phyloP scores from a whole-genome alignment of 2,113 vertebrate species.

The Rhynchomys soricoides region DNA sequence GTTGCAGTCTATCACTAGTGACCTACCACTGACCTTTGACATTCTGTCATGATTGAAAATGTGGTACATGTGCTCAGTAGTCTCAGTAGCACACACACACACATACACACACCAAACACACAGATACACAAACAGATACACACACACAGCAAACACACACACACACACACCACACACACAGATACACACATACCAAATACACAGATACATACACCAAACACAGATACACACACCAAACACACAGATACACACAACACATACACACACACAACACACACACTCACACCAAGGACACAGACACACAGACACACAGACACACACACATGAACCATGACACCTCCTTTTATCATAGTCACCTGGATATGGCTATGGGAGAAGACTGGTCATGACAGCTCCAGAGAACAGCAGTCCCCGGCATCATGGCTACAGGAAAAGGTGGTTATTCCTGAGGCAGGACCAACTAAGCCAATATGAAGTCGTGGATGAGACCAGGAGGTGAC shows the following conservation, averaged over 20 bases:
- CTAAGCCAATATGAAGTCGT: background rate
- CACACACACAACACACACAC: too few species aligned
- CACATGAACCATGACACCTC: too few species aligned
- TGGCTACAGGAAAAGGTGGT: background rate
- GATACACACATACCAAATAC: too few species aligned
- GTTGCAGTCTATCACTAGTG: background rate
- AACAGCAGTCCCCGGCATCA: rapidly evolving
- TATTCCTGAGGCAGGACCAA: background rate
- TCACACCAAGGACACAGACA: background rate
- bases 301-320: background rate
- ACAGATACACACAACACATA: background rate
- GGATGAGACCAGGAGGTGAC: too few species aligned
- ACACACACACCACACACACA: background rate
- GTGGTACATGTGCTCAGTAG: background rate
- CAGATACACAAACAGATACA: background rate
- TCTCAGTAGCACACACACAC: background rate
- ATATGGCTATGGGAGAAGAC: background rate
- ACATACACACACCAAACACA: background rate
- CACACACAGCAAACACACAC: background rate
- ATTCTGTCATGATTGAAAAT: background rate
- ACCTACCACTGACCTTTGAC: rapidly evolving
- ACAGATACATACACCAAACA: background rate
- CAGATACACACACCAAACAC: background rate
- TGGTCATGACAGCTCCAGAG: background rate
- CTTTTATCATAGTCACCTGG: background rate